phyloP scores from a whole-genome alignment of 2,797 vertebrate species.

The Lutjanus campechanus region DNA sequence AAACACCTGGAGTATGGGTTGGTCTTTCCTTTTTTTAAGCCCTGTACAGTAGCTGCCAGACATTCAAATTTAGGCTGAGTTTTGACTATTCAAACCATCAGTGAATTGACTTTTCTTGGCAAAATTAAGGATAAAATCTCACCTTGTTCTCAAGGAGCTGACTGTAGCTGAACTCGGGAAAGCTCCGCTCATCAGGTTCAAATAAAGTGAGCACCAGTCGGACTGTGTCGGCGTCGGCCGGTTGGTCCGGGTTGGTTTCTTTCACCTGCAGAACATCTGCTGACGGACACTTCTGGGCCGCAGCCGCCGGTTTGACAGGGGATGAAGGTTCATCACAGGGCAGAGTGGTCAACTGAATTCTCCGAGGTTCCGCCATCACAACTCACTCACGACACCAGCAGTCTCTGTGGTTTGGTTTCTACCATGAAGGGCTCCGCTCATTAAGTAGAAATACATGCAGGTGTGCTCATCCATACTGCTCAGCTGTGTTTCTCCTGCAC shows the following conservation, averaged over 20 bases:
- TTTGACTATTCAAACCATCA: background rate
- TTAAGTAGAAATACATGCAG: conserved; percentile 45
- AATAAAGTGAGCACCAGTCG: conserved; percentile 89
- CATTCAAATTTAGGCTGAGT: background rate
- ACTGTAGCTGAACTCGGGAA: conserved; percentile 93
- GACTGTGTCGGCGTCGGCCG: conserved; percentile 65
- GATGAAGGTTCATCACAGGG: conserved; percentile 64
- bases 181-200: conserved; percentile 89
- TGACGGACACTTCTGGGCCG: conserved; percentile 45
- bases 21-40: too few species aligned
- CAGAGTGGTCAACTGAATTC: conserved; percentile 88
- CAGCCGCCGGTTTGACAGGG: conserved; percentile 38
- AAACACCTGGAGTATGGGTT: too few species aligned
- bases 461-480: conserved; percentile 45
- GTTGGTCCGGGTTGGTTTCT: background rate
- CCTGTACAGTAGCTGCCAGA: too few species aligned
- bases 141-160: conserved; percentile 88
- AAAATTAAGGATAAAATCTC: background rate
- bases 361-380: conserved; percentile 89
- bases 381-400: background rate
- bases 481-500: background rate
- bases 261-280: background rate
- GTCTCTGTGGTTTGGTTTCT: background rate
- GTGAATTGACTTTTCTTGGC: too few species aligned
- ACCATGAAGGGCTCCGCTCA: background rate